phyloP scores from a whole-genome alignment of 1,140 invertebrate species.

The Psix sp. region DNA sequence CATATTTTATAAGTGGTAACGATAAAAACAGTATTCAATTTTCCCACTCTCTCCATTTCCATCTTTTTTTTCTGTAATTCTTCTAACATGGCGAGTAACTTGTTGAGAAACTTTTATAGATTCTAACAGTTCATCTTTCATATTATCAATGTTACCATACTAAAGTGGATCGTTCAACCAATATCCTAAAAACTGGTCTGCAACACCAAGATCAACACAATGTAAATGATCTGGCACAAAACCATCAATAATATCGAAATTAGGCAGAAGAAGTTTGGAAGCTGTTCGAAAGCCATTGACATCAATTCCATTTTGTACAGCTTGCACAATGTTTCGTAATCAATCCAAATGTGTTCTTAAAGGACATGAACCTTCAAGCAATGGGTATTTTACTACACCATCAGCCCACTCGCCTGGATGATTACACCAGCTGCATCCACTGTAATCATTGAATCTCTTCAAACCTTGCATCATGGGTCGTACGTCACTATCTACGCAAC shows the following conservation, averaged over 20 bases:
- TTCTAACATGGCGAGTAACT: neutral
- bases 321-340: neutral
- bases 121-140: conserved; percentile 1
- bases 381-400: conserved; percentile 11
- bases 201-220: conserved; percentile 1
- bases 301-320: neutral
- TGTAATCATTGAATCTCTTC: conserved; percentile 7
- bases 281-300: conserved; percentile 6
- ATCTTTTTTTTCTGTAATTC: neutral
- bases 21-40: conserved; percentile 11
- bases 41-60: conserved; percentile 23
- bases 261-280: conserved; percentile 7
- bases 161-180: neutral
- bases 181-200: conserved; percentile 1
- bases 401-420: conserved; percentile 12
- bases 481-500: conserved; percentile 2
- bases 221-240: conserved; percentile 19
- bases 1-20: conserved; percentile 8
- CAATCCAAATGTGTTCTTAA: neutral
- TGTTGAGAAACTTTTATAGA: conserved; percentile 7
- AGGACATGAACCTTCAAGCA: neutral
- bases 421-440: conserved; percentile 24
- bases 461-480: conserved; percentile 26
- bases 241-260: conserved; percentile 18
- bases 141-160: neutral